Percentiles rank a stretch among this genome's conserved stretches.
Evolutionary conservation across 2,113 vertebrate species (phyloP).

Genomic region (Psittacula cyanocephala): DNA sequence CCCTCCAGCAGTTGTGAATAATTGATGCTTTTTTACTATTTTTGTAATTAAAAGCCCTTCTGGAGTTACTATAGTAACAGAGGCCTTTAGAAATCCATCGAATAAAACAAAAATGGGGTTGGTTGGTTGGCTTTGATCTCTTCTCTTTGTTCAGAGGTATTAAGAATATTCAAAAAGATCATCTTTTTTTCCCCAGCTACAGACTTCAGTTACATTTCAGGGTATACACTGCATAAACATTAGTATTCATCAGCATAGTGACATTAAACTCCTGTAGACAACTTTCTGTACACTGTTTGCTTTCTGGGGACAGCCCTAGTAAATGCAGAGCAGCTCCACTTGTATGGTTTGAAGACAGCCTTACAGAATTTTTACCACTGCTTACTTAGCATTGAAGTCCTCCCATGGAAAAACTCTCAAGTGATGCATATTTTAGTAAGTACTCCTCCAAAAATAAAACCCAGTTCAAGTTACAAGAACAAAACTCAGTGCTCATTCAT

Average conservation of each 20-base stretch:
- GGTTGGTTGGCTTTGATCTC: constrained; percentile 45
- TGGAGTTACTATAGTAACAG: constrained; percentile 61
- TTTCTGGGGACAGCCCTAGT: neutral
- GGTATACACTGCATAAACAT: neutral
- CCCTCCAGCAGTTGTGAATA: neutral
- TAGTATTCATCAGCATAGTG: neutral
- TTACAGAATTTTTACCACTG: neutral
- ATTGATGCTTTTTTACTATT: constrained; percentile 24
- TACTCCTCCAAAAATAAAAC: neutral
- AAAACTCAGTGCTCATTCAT: neutral
- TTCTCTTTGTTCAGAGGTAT: constrained; percentile 15
- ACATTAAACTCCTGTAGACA: neutral
- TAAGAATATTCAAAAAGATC: constrained; percentile 8
- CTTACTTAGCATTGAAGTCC: neutral
- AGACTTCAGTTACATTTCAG: neutral
- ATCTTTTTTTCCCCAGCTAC: neutral
- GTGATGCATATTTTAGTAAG: fast-evolving
- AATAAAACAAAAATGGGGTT: constrained; percentile 18
- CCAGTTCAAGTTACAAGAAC: neutral
- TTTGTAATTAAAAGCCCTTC: constrained; percentile 50
- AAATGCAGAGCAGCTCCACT: neutral
- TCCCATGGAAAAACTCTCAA: neutral
- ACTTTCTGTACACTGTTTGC: neutral
- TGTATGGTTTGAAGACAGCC: neutral
- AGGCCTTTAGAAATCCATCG: constrained; percentile 26